These are phyloP conservation scores for Garrulus glandarius DNA, from an alignment of 2,797 vertebrate species.

Conservation along the genomic window DNA sequence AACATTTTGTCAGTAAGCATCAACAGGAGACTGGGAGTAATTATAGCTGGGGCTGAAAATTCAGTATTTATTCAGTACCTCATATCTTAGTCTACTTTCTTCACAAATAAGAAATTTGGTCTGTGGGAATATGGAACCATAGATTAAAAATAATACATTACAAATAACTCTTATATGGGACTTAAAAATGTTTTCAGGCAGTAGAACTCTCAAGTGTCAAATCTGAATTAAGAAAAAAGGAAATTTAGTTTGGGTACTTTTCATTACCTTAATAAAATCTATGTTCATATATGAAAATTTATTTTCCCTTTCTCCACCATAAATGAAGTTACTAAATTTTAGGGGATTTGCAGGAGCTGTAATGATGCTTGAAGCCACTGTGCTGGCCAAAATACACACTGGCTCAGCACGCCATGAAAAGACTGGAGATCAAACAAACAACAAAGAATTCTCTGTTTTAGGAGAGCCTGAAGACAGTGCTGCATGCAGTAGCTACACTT, in stretches of 20 bases:
- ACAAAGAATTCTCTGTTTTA: neutral
- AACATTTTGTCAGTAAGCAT: neutral
- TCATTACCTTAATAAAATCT: neutral
- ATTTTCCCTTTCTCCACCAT: neutral
- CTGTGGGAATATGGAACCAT: neutral
- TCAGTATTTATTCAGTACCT: neutral
- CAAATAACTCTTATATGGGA: neutral
- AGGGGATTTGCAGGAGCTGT: neutral
- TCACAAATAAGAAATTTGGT: neutral
- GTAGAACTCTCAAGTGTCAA: neutral
- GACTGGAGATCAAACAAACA: neutral
- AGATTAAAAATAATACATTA: neutral
- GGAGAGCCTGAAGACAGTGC: neutral
- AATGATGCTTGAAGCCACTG: neutral
- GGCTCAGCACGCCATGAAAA: neutral
- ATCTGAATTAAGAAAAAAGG: neutral
- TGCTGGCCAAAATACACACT: neutral
- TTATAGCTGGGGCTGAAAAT: neutral
- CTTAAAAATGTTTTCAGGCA: neutral
- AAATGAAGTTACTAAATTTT: neutral
- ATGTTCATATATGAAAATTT: neutral
- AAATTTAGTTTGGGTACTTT: neutral
- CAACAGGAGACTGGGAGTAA: neutral
- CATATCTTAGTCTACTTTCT: neutral
- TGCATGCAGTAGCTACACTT: neutral